Evolutionary conservation across 2,888 invertebrate species (phyloP), one percentile per base, ranked within the genome.

Genomic region (Glyphotaelius pellucidus): DNA sequence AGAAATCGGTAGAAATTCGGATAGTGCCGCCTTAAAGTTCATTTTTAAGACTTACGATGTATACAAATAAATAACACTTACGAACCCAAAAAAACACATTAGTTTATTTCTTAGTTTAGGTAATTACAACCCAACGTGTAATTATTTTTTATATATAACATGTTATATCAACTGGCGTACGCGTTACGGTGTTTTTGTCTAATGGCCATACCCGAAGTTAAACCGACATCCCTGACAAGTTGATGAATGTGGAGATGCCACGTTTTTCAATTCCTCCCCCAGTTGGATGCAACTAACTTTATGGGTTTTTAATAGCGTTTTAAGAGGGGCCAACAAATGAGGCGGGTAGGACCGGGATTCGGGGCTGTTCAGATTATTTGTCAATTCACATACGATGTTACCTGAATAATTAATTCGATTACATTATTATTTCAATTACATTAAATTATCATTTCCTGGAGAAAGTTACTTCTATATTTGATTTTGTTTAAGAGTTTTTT

Each of bases 251-350:
- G 83, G 80, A 92, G 88, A 90, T 92, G 92, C 92, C 92, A 92
- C 89, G 90, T 91, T 92, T 86, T 92, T 92, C 92, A 92, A 91
- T 92, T 92, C 92, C 89, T 90, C 87, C 91, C 92, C 81, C 90
- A 87, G 67, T 25, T 67, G 67, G 88, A 88, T 88, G 88, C 88
- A 67, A 3, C 80, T 80, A 80, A 90, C 89, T 91, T 92, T 92
- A 92, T 92, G 88, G 89, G 90, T 92, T 92, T 92, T 92, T 92
- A 92, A 92, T 92, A 92, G 92, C 91, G 86, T 92, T 92, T 92
- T 92, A 92, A 92, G 92, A 92, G 92, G 80, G 90, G 89, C 86
- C 92, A 11, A n/a, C 81, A 89, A 91, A 89, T 89, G 92, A 89
- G 91, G 84, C 89, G 91, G 89, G 52, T 80, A 80, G 15, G 25